Evolutionary conservation across 2,113 vertebrate genomes (phyloP), one percentile per base, ranked within the genome.

Genomic region (Gopherus evgoodei): DNA sequence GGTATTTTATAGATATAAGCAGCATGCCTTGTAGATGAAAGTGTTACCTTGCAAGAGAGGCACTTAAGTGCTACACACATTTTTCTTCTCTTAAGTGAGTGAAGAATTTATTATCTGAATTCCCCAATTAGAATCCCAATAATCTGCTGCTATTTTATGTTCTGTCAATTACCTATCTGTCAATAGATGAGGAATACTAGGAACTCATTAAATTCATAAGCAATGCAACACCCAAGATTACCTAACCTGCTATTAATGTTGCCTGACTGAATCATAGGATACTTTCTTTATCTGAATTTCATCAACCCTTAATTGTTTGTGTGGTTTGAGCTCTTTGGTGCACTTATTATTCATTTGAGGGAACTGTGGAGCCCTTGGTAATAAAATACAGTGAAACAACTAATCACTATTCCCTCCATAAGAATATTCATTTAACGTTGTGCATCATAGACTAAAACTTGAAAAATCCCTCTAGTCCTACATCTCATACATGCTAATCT

Each of bases 1-100:
- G 25, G 78, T 95, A 93, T 62, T 91, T 88, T 94, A 84, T 72
- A 87, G 92, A 88, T 52, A 93, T 62, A 56, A 97, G 93, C 19
- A 86, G 62, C n/a, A 62, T 47, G 42, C 69, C 86, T 53, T 92
- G 94, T 90, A 88, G 78, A 90, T 11, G 84, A 80, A 85, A 95
- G 91, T 52, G 38, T 27, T 52, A 9, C 13, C 82, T 87, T 83
- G 52, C 96, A 91, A 88, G 54, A 3, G 17, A 90, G 82, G 5
- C 54, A 87, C 52, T 89, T 57, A 86, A 81, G 38, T 52, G 25
- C 6, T 96, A 87, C 84, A 86, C 3, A 4, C 12, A 84, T 82
- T 94, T 52, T 59, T 25, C 38, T 7, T 91, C 95, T 93, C 57
- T 88, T 42, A 54, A 85, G 49, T 65, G 44, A 25, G 53, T 16